Percentiles rank a stretch among this genome's conserved stretches.
Conservation (phyloP, 2,797 vertebrate species). For the Rhinella marina region DNA sequence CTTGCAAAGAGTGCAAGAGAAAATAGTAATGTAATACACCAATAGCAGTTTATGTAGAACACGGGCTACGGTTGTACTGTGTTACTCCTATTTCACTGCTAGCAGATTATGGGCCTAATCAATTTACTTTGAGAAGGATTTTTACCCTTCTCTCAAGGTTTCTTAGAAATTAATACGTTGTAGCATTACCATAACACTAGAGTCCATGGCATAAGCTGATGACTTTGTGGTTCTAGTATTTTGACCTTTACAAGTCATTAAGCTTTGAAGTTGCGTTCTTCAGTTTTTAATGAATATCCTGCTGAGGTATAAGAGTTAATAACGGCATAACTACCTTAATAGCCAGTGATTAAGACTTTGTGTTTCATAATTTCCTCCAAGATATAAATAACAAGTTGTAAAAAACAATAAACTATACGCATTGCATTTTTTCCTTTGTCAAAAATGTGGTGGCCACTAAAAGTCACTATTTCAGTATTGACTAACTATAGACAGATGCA, state of each 20-base stretch:
- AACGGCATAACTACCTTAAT: slow-evolving; percentile 15
- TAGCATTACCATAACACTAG: not conserved
- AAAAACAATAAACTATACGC: not conserved
- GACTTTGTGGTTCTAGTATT: not conserved
- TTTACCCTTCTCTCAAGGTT: not conserved
- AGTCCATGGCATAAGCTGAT: not conserved
- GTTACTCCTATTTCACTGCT: not conserved
- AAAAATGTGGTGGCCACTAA: not conserved
- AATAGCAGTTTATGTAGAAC: not conserved
- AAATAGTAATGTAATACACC: not conserved
- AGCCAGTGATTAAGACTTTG: slow-evolving; percentile 12
- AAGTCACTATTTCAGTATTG: not conserved
- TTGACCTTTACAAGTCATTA: slow-evolving; percentile 30
- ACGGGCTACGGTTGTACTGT: not conserved
- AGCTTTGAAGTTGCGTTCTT: slow-evolving; percentile 29
- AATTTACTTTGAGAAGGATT: not conserved
- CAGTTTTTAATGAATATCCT: slow-evolving; percentile 32
- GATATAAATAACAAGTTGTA: not conserved
- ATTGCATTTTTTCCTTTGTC: not conserved
- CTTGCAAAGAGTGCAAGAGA: not conserved
- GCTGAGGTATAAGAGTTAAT: slow-evolving; percentile 12
- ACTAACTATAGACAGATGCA: not conserved
- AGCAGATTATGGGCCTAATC: not conserved
- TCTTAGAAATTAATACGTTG: not conserved
- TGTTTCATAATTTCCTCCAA: not conserved